Percentiles rank a stretch among this genome's conserved stretches.
Conservation (phyloP, 2,113 vertebrate genomes). For the Alligator sinensis region DNA sequence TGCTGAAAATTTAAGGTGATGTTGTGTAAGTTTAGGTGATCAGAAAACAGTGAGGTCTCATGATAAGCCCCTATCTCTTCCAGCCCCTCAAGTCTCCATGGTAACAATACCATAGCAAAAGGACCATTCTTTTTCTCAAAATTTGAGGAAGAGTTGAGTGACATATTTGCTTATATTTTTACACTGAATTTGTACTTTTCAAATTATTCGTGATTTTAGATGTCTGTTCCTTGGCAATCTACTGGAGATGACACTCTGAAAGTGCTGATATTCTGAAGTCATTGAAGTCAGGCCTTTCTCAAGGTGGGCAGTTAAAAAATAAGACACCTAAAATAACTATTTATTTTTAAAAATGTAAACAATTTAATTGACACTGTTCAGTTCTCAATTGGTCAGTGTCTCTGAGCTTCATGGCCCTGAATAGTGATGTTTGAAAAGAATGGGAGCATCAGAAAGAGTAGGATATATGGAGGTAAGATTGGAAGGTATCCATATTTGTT, state of each 20-base stretch:
- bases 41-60: background rate
- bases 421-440: background rate
- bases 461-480: background rate
- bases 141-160: background rate
- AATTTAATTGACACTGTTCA: too few relatives aligned
- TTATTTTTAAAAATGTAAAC: background rate
- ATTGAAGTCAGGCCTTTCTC: background rate
- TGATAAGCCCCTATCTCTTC: background rate
- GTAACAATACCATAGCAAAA: background rate
- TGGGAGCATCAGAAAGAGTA: background rate
- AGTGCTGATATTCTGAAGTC: background rate
- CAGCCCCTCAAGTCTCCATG: conserved; percentile 6
- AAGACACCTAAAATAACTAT: background rate
- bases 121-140: background rate
- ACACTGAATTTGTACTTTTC: too few relatives aligned
- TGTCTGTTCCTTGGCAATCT: background rate
- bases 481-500: background rate
- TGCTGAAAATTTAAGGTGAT: background rate
- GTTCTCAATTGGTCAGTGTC: background rate
- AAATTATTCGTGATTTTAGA: background rate
- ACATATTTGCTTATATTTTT: background rate
- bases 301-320: background rate
- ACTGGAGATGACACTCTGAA: background rate
- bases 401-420: background rate
- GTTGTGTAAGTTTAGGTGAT: background rate